A percentile compares a stretch with the other conserved stretches of the same genome.
Evolutionary conservation across 1,140 invertebrate species (phyloP).

Genomic region (Orius laevigatus): DNA sequence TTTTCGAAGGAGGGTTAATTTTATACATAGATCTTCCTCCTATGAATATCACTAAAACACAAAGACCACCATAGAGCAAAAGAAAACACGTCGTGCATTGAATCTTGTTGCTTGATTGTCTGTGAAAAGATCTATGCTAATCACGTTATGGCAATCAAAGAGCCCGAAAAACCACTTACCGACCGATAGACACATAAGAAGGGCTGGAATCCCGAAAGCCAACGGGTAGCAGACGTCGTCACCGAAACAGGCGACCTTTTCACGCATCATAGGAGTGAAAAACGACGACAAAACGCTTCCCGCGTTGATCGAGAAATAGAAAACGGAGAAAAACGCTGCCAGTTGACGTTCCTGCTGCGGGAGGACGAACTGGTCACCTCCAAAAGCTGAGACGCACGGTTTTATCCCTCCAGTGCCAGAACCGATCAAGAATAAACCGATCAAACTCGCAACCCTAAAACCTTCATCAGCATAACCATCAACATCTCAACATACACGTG

Average conservation of each 20-base stretch:
- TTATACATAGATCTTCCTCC: constrained; percentile 59
- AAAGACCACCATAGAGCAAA: constrained; percentile 17
- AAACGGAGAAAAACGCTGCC: constrained; percentile 77
- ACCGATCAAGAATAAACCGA: constrained; percentile 72
- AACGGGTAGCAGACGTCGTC: constrained; percentile 70
- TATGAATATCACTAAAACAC: constrained; percentile 61
- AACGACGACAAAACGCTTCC: constrained; percentile 82
- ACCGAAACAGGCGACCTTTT: constrained; percentile 58
- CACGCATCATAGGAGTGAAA: constrained; percentile 70
- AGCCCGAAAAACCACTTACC: constrained; percentile 35
- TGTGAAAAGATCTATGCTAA: too few species aligned
- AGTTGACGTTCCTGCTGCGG: constrained; percentile 62
- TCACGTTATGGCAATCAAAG: too few species aligned
- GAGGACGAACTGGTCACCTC: constrained; percentile 84
- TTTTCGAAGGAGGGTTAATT: constrained; percentile 51
- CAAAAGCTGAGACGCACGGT: constrained; percentile 91
- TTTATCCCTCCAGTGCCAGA: constrained; percentile 93
- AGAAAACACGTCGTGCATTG: too few species aligned
- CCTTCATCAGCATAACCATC: too few species aligned
- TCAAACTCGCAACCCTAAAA: constrained; percentile 25
- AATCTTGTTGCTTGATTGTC: too few species aligned
- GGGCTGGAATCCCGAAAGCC: constrained; percentile 80
- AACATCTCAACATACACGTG: too few species aligned
- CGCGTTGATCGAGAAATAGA: constrained; percentile 87
- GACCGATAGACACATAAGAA: constrained; percentile 62